Evolutionary conservation across 2,113 vertebrate genomes (phyloP), one percentile per base, ranked within the genome.

Genomic region (Peromyscus maniculatus): DNA sequence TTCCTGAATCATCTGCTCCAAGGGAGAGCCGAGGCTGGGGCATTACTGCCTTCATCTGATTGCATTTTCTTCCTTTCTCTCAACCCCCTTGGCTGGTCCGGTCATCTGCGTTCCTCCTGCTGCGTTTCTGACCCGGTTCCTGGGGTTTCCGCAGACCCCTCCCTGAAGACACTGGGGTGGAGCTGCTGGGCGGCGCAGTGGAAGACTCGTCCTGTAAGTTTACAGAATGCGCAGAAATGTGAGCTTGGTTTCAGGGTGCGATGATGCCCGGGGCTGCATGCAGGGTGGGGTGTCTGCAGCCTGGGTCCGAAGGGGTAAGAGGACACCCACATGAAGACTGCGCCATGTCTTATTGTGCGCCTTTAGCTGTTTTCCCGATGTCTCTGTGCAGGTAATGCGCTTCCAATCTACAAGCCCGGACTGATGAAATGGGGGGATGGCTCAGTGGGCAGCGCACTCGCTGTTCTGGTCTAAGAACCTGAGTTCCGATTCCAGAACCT

Each of bases 141-240:
- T 2, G 62, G 59, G 59, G 64, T 46, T 46, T 77, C 75, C 5
- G 1, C 97, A 99, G 99, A 96, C 99, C 99, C 21, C 99, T 99
- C 91, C 99, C 99, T 11, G 99, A 99, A 39, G 99, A 99, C 97
- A 99, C 99, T 0, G 99, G 99, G 96, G 99, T 99, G 99, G 99
- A 99, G 87, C 94, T 98, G 0, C 98, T 99, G 84, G 99, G 99
- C 33, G 98, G 99, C 92, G 99, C 99, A 9, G 98, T 98, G 0
- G 99, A 99, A 83, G 99, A 99, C 0, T 98, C 99, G 16, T 98
- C 99, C 94, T 99, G 99, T 99, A 97, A 99, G 99, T 99, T 91
- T n/a, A 62, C 36, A 1, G 3, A 0, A 1, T 12, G 39, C 36
- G 4, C 24, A 11, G 57, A 28, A 26, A 11, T 0, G 0, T 31